Evolutionary conservation across 2,113 vertebrate species (phyloP).

Genomic region (Ictalurus furcatus): DNA sequence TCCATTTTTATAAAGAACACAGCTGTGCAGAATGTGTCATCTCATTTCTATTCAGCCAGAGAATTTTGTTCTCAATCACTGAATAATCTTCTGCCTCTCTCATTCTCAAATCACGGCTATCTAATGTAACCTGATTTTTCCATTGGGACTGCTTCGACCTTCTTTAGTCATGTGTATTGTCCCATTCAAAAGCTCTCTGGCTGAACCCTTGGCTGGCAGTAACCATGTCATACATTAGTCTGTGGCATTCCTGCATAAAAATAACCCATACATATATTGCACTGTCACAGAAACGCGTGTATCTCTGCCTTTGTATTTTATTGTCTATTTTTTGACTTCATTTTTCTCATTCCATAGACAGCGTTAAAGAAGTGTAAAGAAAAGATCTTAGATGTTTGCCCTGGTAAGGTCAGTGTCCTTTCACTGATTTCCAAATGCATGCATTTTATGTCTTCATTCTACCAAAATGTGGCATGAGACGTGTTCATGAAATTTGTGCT

Average conservation of each 20-base stretch:
- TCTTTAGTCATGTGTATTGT: neutral
- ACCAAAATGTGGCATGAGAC: neutral
- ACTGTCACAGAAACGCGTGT: neutral
- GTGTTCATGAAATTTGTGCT: neutral
- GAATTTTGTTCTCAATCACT: neutral
- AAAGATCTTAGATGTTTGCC: slow-evolving; percentile 18
- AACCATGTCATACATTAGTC: neutral
- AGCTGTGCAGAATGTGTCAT: neutral
- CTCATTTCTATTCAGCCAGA: slow-evolving; percentile 13
- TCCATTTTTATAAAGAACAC: neutral
- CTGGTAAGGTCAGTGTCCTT: slow-evolving; percentile 12
- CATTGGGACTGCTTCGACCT: neutral
- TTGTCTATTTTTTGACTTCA: neutral
- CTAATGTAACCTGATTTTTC: neutral
- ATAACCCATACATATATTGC: neutral
- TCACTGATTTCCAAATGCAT: neutral
- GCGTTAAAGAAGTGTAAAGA: neutral
- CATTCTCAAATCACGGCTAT: neutral
- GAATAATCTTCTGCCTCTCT: neutral
- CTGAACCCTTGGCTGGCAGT: slow-evolving; percentile 5
- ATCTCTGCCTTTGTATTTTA: neutral
- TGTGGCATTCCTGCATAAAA: slow-evolving; percentile 4
- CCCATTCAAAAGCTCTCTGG: slow-evolving; percentile 5
- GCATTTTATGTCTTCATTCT: neutral
- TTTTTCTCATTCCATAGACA: slow-evolving; percentile 20